These are phyloP conservation scores for Heterochromis multidens DNA, from an alignment of 2,113 vertebrate species.

Conservation along the genomic window DNA sequence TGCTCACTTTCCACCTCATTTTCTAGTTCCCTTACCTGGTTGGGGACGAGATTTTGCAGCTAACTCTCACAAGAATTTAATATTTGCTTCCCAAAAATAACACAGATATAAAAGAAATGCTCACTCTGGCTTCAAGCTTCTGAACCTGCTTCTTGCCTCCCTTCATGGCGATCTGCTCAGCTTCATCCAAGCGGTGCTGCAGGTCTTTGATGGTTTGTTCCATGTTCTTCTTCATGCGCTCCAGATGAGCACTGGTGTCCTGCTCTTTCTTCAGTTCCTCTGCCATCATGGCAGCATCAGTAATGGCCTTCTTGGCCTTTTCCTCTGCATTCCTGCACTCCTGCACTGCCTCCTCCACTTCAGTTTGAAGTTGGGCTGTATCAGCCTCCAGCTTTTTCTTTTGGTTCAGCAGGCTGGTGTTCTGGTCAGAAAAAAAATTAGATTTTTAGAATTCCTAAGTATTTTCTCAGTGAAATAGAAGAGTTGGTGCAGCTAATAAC, in stretches of 20 bases:
- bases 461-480: rapidly evolving
- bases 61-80: neutral
- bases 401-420: slow-evolving; percentile 71
- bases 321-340: slow-evolving; percentile 75
- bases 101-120: neutral
- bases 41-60: neutral
- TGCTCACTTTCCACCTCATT: slow-evolving; percentile 77
- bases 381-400: slow-evolving; percentile 76
- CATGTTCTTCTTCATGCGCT: slow-evolving; percentile 81
- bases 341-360: slow-evolving; percentile 74
- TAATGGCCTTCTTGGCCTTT: slow-evolving; percentile 73
- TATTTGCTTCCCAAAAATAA: neutral
- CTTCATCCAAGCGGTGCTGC: slow-evolving; percentile 82
- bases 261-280: slow-evolving; percentile 93
- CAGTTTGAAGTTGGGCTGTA: slow-evolving; percentile 66
- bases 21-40: slow-evolving; percentile 76
- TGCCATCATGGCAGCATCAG: slow-evolving; percentile 86
- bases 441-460: too few relatives aligned
- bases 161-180: slow-evolving; percentile 84
- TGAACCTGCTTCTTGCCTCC: slow-evolving; percentile 80
- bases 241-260: slow-evolving; percentile 89
- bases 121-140: slow-evolving; percentile 76
- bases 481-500: too few relatives aligned
- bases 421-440: too few relatives aligned
- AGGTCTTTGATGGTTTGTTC: slow-evolving; percentile 76